Base-by-base conservation (phyloP, 2,797 vertebrate genomes). In the Siniperca scherzeri region DNA sequence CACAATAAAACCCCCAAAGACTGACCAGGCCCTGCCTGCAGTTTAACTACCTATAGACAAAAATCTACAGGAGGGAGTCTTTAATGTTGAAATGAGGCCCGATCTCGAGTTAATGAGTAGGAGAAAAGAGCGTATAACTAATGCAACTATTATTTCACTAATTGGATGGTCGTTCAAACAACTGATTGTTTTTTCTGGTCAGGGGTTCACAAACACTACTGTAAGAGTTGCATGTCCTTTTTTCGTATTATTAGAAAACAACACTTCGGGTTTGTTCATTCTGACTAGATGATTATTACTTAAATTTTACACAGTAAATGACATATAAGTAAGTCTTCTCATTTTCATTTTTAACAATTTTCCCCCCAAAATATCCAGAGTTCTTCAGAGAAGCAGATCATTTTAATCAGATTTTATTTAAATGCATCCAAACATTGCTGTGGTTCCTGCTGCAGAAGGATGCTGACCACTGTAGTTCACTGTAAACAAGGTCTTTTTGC, bases 1-100 rank as follows among this genome's bases (percentile, higher is more conserved):
- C 33, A 70, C 77, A 72, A 81, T 84, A 84, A 90, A 86, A 78
- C 40, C 46, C 52, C 67, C 50, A 46, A 76, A 64, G 50, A 13
- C 59, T 73, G 33, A 67, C 27, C 36, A 30, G 36, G 33, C 22
- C 46, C 46, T 27, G 60, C 17, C 50, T 22, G 46, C 27, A 74
- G 38, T 30, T 22, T 21, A 71, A 50, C 48, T 57, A 52, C 69
- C 74, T 59, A 61, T 53, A 60, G 74, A 56, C 42, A 17, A 7
- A 60, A 38, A 70, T 40, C 55, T 50, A 50, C 46, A 74, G 71
- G 73, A 53, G 70, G 69, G 55, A 22, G 65, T 48, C 74, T 84
- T 83, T 85, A 56, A 82, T 78, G 59, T 72, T 74, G 21, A 68
- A 78, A 60, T n/a, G 21, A 72, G 38, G 38, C n/a, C 53, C 59